Conservation (phyloP, 2,888 invertebrate genomes). For the Ectemnius continuus region DNA sequence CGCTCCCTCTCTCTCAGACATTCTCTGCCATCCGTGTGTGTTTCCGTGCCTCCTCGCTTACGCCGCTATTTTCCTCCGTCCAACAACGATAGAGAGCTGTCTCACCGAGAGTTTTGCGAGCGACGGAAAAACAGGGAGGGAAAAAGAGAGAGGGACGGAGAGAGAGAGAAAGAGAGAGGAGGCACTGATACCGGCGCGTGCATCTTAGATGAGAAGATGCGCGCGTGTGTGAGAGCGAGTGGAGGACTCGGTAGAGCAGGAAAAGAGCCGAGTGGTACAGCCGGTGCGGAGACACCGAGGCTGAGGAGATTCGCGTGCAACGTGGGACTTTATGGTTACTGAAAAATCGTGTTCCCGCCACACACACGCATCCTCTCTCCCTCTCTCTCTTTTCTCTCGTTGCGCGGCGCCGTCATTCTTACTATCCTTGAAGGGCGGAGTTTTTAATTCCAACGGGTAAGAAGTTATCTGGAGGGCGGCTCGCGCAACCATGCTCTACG, state of each 20-base stretch:
- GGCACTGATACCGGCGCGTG: conserved; percentile 11
- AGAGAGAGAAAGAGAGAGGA: conserved; percentile 1
- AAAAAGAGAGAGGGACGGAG: conserved; percentile 42
- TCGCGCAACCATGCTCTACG: no score
- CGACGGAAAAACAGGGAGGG: conserved; percentile 45
- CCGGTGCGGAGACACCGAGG: no score
- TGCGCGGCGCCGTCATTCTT: no score
- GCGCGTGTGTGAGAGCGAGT: conserved; percentile 5
- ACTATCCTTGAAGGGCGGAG: background rate
- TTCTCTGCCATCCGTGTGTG: conserved; percentile 38
- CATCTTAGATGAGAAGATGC: conserved; percentile 23
- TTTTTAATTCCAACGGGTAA: conserved; percentile 45
- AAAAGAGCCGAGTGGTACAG: no score
- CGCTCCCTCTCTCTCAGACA: conserved; percentile 8
- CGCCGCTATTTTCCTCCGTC: conserved; percentile 51
- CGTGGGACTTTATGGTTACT: conserved; percentile 9
- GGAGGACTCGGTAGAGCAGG: conserved; percentile 11
- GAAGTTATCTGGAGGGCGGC: conserved; percentile 41
- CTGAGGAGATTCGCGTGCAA: no score
- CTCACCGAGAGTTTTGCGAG: conserved; percentile 43
- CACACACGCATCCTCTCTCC: no score
- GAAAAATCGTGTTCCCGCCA: conserved; percentile 38
- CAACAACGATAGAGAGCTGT: conserved; percentile 40
- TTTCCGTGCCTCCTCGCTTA: conserved; percentile 54
- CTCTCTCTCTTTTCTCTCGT: no score